Base-by-base conservation (phyloP, 2,797 vertebrate genomes). In the Diceros bicornis region DNA sequence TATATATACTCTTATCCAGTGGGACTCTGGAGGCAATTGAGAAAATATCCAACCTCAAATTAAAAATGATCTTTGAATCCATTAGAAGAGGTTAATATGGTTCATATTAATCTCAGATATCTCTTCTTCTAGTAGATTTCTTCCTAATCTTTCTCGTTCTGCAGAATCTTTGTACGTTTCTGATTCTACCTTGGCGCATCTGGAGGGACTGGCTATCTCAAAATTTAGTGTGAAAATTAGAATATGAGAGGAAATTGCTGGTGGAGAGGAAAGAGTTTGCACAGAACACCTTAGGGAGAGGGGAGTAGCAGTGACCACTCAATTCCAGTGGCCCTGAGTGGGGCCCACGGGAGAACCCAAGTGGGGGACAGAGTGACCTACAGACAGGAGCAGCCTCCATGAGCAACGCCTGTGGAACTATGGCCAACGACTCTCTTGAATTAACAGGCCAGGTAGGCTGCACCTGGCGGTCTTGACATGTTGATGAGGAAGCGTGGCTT, bases 331-430 rank as follows among this genome's bases (percentile, higher is more conserved):
- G 29, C 25, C 4, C 10, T 50, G 41, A 57, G 9, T 25, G 61
- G 29, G 37, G 29, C n/a, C 25, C 44, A 7, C 16, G 17, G 17
- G 32, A 20, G 37, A 32, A 25, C 2, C 41, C 41, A 34, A 6
- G 27, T 27, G 47, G 47, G 59, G 69, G 47, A 14, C 52, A 55
- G n/a, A 17, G 41, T 4, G 17, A 44, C 34, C 27, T 21, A 6
- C 34, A 77, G 17, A 9, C 29, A 25, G 41, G 50, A 52, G 16
- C 41, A 41, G 27, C n/a, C 50, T 41, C 9, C 9, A 55, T 0
- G 84, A 2, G 21, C 37, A 18, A 7, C 10, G 25, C 23, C 29
- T 0, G 2, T 2, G 18, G 29, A 17, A 8, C 14, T 25, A 1
- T 41, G 21, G 50, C 77, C 5, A 1, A 21, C 32, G 62, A 74